Conservation (phyloP, 2,113 vertebrate species). For the Labrus mixtus region DNA sequence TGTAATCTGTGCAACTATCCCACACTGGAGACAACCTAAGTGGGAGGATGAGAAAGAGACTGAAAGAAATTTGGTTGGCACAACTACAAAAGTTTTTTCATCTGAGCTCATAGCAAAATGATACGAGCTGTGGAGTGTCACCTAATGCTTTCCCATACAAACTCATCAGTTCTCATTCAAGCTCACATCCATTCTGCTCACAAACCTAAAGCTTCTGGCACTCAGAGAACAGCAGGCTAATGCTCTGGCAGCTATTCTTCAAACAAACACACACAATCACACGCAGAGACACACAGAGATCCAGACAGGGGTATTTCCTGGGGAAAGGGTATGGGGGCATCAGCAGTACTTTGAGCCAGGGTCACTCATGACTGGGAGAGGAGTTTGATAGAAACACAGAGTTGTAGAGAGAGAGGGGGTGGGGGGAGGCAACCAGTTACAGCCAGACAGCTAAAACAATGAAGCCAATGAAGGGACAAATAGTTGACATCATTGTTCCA, state of each 20-base stretch:
- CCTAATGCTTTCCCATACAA: constrained; percentile 72
- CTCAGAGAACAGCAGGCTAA: constrained; percentile 61
- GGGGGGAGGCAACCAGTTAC: constrained; percentile 36
- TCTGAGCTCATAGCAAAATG: constrained; percentile 67
- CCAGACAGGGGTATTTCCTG: constrained; percentile 76
- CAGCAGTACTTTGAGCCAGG: constrained; percentile 78
- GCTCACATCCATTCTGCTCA: constrained; percentile 65
- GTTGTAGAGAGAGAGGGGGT: constrained; percentile 10
- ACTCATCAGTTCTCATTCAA: constrained; percentile 79
- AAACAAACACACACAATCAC: constrained; percentile 57
- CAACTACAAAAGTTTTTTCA: constrained; percentile 47
- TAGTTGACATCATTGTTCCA: constrained; percentile 79
- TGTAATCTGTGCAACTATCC: neutral
- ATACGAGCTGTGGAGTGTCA: constrained; percentile 46
- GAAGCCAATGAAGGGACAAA: constrained; percentile 60
- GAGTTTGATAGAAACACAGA: constrained; percentile 18
- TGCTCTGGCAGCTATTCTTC: constrained; percentile 71
- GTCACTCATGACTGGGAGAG: constrained; percentile 62
- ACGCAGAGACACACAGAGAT: constrained; percentile 35
- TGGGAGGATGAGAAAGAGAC: constrained; percentile 28
- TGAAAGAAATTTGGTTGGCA: constrained; percentile 23
- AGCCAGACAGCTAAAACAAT: constrained; percentile 67
- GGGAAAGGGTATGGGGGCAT: constrained; percentile 64
- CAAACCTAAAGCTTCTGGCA: constrained; percentile 77
- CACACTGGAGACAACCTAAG: neutral